Evolutionary conservation across 2,888 invertebrate genomes (phyloP), one percentile per base, ranked within the genome.

Genomic region (Bombylius major): DNA sequence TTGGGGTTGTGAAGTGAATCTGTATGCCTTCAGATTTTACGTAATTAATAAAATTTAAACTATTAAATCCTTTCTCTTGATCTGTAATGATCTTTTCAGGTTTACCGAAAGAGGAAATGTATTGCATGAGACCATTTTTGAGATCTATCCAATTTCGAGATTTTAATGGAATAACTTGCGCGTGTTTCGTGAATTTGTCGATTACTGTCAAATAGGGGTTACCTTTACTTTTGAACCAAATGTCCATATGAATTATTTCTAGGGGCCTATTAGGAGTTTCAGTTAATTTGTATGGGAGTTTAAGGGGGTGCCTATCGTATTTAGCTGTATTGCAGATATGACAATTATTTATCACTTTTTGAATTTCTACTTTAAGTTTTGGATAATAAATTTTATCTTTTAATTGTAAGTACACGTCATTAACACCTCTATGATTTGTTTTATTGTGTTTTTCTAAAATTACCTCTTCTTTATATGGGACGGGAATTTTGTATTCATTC

Each of bases 151-250:
- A 51, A 47, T 31, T 51, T 33, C 55, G 51, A 39, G 51, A 47
- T 42, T 51, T 47, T 31, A 55, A 9, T 3, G 55, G 51, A 47
- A 55, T 55, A 12, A 48, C 9, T 31, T 55, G 55, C 0, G 42
- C 54, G n/a, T 54, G 52, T 44, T 56, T 58, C 1, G 60, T 51
- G 23, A 60, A 51, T 44, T 57, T 59, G 45, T 59, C 49, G 8
- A 53, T 53, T 12, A 53, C 23, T 31, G 53, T 53, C 13, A 53
- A 5, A 31, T 39, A 48, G 4, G 47, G 39, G 3, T 47, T 53
- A n/a, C n/a, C n/a, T n/a, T n/a, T n/a, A 47, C 47, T 53, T 47
- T 36, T 36, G 14, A 53, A 53, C 53, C 53, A 53, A 12, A 53
- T 55, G 42, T 52, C 56, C 53, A 56, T 56, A 32, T 56, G 54